Conservation (phyloP, 2,113 vertebrate species). For the Limnothrissa miodon region DNA sequence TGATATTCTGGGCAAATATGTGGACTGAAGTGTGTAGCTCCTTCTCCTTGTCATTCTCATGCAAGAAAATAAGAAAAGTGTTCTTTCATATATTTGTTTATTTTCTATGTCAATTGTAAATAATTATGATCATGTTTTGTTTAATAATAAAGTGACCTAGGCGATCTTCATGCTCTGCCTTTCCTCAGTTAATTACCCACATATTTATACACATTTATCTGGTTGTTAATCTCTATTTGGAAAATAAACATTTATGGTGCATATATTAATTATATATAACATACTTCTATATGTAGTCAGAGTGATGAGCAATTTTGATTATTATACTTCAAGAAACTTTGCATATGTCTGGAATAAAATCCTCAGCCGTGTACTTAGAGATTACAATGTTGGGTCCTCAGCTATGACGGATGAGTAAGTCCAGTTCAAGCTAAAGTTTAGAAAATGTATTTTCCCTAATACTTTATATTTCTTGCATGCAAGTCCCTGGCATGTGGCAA, state of each 20-base stretch:
- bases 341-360: background rate
- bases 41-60: conserved; percentile 59
- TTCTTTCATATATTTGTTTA: conserved; percentile 43
- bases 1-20: conserved; percentile 94
- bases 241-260: background rate
- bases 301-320: background rate
- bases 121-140: conserved; percentile 78
- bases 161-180: conserved; percentile 31
- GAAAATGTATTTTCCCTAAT: too few relatives aligned
- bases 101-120: conserved; percentile 85
- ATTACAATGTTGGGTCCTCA: background rate
- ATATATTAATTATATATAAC: too few relatives aligned
- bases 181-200: background rate
- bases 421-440: too few relatives aligned
- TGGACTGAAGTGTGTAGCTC: conserved; percentile 73
- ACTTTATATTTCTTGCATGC: too few relatives aligned
- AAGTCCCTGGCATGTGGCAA: too few relatives aligned
- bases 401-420: background rate
- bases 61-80: conserved; percentile 61
- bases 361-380: background rate
- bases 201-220: background rate
- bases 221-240: background rate
- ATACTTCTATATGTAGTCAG: background rate
- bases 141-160: conserved; percentile 67
- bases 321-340: background rate